phyloP scores from a whole-genome alignment of 1,140 invertebrate genomes.

The Hycleus cichorii region DNA sequence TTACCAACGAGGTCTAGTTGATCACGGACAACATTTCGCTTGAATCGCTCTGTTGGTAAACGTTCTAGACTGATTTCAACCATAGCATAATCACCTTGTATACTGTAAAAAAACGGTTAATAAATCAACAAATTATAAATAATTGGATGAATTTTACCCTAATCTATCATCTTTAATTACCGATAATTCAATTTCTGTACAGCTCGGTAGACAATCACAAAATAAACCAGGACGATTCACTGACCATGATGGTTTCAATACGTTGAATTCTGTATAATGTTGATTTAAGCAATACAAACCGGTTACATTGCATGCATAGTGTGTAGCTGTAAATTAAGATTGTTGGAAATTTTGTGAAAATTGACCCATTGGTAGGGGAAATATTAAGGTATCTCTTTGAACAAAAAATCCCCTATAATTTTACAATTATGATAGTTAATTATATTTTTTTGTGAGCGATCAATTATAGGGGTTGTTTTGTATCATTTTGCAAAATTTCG shows the following conservation, averaged over 20 bases:
- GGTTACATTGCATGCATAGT: slow-evolving; percentile 49
- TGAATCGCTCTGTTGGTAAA: slow-evolving; percentile 43
- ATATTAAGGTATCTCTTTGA: no score
- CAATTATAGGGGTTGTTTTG: no score
- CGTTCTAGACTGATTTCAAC: slow-evolving; percentile 39
- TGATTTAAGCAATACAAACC: slow-evolving; percentile 52
- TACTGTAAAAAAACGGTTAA: slow-evolving; percentile 18
- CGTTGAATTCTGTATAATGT: slow-evolving; percentile 52
- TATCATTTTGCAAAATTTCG: no score
- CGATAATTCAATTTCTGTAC: slow-evolving; percentile 45
- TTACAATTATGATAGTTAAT: no score
- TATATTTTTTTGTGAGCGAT: no score
- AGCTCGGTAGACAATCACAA: slow-evolving; percentile 47
- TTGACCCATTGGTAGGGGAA: background rate
- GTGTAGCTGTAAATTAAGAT: slow-evolving; percentile 17
- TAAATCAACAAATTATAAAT: background rate
- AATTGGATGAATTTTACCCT: slow-evolving; percentile 18
- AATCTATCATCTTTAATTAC: slow-evolving; percentile 34
- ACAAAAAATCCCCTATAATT: no score
- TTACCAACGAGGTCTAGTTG: slow-evolving; percentile 44
- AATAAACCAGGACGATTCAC: slow-evolving; percentile 34
- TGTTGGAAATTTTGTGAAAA: background rate
- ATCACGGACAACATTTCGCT: slow-evolving; percentile 47
- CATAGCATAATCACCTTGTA: slow-evolving; percentile 28
- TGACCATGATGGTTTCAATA: slow-evolving; percentile 46